Conservation (phyloP, 1,140 invertebrate genomes). For the Chymomyza costata region DNA sequence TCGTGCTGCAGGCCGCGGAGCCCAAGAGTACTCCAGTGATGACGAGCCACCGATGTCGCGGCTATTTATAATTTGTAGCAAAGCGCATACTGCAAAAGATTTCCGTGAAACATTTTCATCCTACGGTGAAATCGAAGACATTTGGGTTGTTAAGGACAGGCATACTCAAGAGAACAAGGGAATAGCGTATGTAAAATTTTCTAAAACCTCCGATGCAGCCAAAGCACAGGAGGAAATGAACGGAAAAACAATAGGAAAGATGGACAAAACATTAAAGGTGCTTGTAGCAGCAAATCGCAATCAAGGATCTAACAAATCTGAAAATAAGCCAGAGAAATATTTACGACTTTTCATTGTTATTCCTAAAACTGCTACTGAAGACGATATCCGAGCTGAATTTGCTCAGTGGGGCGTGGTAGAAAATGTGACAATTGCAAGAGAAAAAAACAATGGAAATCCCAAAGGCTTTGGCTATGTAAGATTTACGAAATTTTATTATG, state of each 20-base stretch:
- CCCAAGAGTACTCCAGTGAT: slow-evolving; percentile 59
- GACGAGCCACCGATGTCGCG: slow-evolving; percentile 88
- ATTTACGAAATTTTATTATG: slow-evolving; percentile 88
- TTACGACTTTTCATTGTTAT: slow-evolving; percentile 92
- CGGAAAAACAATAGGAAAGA: slow-evolving; percentile 84
- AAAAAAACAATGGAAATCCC: slow-evolving; percentile 87
- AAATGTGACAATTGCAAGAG: slow-evolving; percentile 87
- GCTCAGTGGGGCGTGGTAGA: slow-evolving; percentile 89
- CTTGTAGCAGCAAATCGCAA: slow-evolving; percentile 89
- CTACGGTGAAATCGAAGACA: slow-evolving; percentile 90
- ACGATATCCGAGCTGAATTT: slow-evolving; percentile 88
- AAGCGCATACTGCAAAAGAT: slow-evolving; percentile 87
- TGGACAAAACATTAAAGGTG: slow-evolving; percentile 90
- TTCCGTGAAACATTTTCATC: slow-evolving; percentile 86
- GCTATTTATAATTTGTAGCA: slow-evolving; percentile 91
- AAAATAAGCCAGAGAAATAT: slow-evolving; percentile 90
- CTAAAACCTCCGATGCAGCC: slow-evolving; percentile 90
- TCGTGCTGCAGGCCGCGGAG: slow-evolving; percentile 54
- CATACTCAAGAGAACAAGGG: slow-evolving; percentile 91
- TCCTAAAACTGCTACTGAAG: slow-evolving; percentile 86
- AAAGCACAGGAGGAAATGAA: slow-evolving; percentile 91
- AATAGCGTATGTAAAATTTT: slow-evolving; percentile 87
- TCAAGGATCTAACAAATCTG: slow-evolving; percentile 84
- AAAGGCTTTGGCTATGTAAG: slow-evolving; percentile 96
- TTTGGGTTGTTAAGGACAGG: slow-evolving; percentile 92